Percentiles rank a stretch among this genome's conserved stretches.
These are phyloP conservation scores for Meleagris gallopavo DNA, from an alignment of 2,113 vertebrate species.

Conservation along the genomic window DNA sequence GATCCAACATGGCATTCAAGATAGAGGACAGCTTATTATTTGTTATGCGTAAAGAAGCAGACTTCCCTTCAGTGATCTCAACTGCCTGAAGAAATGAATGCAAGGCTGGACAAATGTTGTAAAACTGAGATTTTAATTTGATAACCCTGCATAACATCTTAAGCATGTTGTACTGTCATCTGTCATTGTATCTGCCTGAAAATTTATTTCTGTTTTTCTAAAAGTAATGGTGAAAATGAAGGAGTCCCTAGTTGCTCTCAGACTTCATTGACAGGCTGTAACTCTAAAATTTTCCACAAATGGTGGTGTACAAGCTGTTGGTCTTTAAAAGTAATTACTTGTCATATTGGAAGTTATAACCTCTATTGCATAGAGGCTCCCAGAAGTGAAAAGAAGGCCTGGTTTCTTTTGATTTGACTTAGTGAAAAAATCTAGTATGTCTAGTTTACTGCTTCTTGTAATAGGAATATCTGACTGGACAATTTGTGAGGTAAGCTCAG, in stretches of 20 bases:
- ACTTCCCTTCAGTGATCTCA: background rate
- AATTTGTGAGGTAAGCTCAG: background rate
- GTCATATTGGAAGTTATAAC: background rate
- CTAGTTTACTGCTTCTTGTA: background rate
- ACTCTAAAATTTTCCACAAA: background rate
- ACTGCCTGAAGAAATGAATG: background rate
- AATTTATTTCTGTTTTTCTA: background rate
- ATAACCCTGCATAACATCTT: background rate
- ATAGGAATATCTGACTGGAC: background rate
- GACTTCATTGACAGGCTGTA: background rate
- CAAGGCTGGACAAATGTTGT: background rate
- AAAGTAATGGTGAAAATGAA: slow-evolving; percentile 4
- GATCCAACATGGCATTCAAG: background rate
- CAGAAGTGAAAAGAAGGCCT: background rate
- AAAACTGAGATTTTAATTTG: slow-evolving; percentile 26
- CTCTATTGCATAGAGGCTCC: background rate
- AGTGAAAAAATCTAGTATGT: background rate
- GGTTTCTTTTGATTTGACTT: background rate
- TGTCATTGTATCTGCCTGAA: background rate
- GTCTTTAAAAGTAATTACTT: background rate
- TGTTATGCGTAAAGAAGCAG: background rate
- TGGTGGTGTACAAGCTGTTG: fast-evolving
- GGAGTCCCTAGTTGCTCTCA: background rate
- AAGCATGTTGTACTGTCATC: background rate
- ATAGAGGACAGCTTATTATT: background rate